These are phyloP conservation scores for Saturnia japonica DNA, from an alignment of 2,888 invertebrate species.

Conservation along the genomic window DNA sequence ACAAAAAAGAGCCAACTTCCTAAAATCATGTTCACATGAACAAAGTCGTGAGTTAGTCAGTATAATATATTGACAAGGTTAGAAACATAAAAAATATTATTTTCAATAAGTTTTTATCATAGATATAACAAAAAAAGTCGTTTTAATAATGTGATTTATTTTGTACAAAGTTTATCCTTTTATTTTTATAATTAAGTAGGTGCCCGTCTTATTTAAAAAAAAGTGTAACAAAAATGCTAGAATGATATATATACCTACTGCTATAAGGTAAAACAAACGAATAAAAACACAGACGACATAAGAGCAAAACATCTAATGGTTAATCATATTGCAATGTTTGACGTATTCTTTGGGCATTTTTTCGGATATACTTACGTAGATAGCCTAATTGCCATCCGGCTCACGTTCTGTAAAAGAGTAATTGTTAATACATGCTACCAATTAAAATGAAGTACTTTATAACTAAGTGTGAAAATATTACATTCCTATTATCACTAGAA, in stretches of 20 bases:
- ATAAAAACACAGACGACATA: neutral
- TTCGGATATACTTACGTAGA: slow-evolving; percentile 10
- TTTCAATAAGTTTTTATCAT: neutral
- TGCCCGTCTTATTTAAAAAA: neutral
- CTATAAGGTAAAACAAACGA: neutral
- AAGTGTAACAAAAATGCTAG: neutral
- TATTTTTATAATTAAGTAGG: neutral
- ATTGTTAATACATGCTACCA: slow-evolving; percentile 9
- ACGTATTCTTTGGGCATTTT: slow-evolving; percentile 5
- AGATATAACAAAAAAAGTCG: neutral
- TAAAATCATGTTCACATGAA: neutral
- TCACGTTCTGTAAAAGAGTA: slow-evolving; percentile 9
- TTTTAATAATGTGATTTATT: neutral
- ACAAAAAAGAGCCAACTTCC: neutral
- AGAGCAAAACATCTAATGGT: neutral
- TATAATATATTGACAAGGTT: neutral
- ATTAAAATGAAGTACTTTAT: neutral
- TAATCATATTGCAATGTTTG: slow-evolving; percentile 4
- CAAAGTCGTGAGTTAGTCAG: neutral
- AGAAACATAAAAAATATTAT: neutral
- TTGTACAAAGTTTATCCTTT: neutral
- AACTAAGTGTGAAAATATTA: neutral
- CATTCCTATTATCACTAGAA: neutral
- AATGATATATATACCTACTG: neutral
- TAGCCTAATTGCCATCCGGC: slow-evolving; percentile 1